These are phyloP conservation scores for Microcebus lehilahytsara DNA, from an alignment of 2,113 vertebrate genomes.

Conservation along the genomic window DNA sequence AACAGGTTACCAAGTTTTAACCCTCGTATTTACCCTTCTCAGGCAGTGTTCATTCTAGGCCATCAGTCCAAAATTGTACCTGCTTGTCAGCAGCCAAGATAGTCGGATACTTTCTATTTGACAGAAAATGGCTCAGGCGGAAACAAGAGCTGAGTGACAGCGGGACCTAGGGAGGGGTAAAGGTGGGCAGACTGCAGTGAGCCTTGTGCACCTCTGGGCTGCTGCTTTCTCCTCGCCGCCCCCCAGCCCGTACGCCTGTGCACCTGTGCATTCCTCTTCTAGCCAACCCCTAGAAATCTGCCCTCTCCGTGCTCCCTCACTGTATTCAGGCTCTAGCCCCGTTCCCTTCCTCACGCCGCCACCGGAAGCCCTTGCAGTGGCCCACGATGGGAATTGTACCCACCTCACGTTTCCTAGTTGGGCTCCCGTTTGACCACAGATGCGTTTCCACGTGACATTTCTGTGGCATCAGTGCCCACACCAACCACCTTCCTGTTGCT, in stretches of 20 bases:
- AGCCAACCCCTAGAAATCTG: background rate
- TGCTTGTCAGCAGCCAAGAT: background rate
- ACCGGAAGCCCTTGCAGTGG: background rate
- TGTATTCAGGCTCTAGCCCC: background rate
- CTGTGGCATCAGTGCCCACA: background rate
- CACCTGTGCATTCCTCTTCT: background rate
- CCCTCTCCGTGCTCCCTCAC: rapidly evolving
- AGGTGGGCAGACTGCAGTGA: background rate
- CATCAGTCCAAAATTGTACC: background rate
- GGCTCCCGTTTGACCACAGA: background rate
- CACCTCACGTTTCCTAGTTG: background rate
- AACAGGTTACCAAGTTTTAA: slow-evolving; percentile 9
- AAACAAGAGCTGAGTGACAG: background rate
- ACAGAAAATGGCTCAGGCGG: background rate
- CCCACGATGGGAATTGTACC: rapidly evolving
- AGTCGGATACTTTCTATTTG: background rate
- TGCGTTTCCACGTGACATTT: background rate
- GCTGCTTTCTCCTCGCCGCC: background rate
- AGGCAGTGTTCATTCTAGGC: background rate
- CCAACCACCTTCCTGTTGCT: background rate
- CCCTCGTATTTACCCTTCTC: background rate
- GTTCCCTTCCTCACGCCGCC: background rate
- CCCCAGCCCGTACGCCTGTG: background rate
- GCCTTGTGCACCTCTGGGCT: background rate
- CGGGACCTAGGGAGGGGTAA: background rate